Evolutionary conservation across 2,888 invertebrate species (phyloP).

Genomic region (Agrilus cyanescens): DNA sequence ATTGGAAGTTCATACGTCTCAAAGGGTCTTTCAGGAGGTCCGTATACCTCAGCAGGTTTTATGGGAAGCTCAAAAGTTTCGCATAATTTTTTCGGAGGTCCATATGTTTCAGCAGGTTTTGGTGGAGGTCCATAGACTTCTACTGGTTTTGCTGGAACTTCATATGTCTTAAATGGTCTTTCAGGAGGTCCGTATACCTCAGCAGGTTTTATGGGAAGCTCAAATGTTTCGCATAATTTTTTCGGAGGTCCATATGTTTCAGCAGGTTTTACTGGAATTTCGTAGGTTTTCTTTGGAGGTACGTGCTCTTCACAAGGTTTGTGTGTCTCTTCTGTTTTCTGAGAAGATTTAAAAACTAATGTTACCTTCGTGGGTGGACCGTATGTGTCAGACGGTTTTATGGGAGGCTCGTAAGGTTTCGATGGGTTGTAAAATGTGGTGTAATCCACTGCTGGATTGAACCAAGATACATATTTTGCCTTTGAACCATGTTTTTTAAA

Average conservation of each 20-base stretch:
- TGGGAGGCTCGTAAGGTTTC: neutral
- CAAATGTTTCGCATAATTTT: neutral
- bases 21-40: conserved; percentile 2
- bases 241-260: neutral
- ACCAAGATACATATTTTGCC: too few species aligned
- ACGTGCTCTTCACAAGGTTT: too few species aligned
- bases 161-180: conserved; percentile 2
- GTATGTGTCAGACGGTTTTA: neutral
- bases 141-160: conserved; percentile 2
- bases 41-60: conserved; percentile 1
- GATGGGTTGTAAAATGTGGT: too few species aligned
- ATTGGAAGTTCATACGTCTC: conserved; percentile 3
- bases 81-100: neutral
- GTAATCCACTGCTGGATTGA: too few species aligned
- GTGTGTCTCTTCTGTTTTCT: too few species aligned
- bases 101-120: neutral
- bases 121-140: conserved; percentile 5
- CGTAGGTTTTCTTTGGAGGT: too few species aligned
- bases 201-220: conserved; percentile 1
- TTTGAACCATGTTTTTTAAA: too few species aligned
- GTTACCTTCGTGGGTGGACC: conserved; percentile 3
- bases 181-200: conserved; percentile 2
- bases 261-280: neutral
- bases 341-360: too few species aligned
- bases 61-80: too few species aligned